phyloP scores from a whole-genome alignment of 2,113 vertebrate genomes.

The Rhea americana region DNA sequence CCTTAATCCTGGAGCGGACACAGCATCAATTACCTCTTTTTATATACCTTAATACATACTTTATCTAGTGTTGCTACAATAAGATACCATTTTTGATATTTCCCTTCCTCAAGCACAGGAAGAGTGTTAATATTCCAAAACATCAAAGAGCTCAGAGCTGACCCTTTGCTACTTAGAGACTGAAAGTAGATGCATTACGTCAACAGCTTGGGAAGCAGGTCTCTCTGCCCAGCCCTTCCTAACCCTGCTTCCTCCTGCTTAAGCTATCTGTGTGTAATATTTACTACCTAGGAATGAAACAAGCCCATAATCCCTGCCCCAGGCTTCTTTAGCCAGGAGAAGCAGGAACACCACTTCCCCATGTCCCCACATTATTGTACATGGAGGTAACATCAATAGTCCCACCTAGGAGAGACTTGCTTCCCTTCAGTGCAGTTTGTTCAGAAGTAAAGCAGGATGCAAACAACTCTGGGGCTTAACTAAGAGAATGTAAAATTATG shows the following conservation, averaged over 20 bases:
- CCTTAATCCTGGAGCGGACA: neutral
- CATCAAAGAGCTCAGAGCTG: neutral
- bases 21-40: neutral
- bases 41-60: neutral
- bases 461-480: neutral
- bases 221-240: rapidly evolving
- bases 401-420: neutral
- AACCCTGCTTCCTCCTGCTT: neutral
- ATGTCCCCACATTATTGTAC: neutral
- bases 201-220: neutral
- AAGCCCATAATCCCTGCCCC: neutral
- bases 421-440: neutral
- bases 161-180: neutral
- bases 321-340: neutral
- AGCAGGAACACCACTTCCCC: neutral
- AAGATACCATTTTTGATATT: neutral
- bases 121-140: neutral
- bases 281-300: neutral
- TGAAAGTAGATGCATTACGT: neutral
- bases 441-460: neutral
- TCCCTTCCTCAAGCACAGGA: neutral
- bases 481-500: neutral
- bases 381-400: neutral
- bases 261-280: neutral
- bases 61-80: neutral